These are phyloP conservation scores for Anguilla anguilla DNA, from an alignment of 2,797 vertebrate species.

Conservation along the genomic window DNA sequence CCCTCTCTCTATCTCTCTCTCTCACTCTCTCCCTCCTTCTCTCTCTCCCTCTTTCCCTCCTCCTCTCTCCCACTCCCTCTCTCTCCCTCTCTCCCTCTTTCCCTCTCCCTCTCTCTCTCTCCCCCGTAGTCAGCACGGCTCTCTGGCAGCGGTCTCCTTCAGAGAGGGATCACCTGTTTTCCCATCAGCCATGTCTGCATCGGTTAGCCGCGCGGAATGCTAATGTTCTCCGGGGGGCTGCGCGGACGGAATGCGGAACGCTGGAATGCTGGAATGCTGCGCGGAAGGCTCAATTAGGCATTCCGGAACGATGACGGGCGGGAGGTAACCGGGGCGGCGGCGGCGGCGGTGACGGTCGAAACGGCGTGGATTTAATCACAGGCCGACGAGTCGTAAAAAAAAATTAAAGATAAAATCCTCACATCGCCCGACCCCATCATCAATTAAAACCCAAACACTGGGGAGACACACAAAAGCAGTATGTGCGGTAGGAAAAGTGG, in stretches of 20 bases:
- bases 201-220: slow-evolving; percentile 15
- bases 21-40: neutral
- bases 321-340: neutral
- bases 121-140: neutral
- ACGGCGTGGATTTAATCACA: neutral
- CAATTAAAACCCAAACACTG: neutral
- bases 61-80: neutral
- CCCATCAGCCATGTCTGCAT: neutral
- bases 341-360: neutral
- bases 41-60: neutral
- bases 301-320: neutral
- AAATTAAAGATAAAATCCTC: neutral
- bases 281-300: neutral
- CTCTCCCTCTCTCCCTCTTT: neutral
- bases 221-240: neutral
- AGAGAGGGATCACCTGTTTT: slow-evolving; percentile 25
- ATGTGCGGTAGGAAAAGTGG: neutral
- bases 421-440: neutral
- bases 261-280: neutral
- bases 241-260: slow-evolving; percentile 10
- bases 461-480: neutral
- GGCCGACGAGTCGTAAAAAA: neutral
- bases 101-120: too few species aligned
- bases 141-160: neutral
- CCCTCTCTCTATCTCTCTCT: too few species aligned